Evolutionary conservation across 64 coral and sea anemone genomes (phyloP), one percentile per base, ranked within the genome.

Genomic region (Hydrozoanthus tunicans): DNA sequence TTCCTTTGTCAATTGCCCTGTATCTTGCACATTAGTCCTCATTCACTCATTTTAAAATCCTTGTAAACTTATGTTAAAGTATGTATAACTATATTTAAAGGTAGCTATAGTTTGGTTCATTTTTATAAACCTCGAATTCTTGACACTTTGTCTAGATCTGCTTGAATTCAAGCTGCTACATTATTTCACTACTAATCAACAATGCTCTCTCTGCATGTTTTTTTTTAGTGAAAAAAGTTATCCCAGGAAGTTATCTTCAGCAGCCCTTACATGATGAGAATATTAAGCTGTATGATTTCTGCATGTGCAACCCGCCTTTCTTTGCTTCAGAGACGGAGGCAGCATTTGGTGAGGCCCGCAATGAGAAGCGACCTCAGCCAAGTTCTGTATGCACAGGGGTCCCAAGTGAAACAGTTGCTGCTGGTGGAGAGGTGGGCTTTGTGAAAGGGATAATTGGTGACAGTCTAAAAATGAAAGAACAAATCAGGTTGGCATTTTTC

Each of bases 241-340:
- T 25, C 9, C 57, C 92, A 62, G 90, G 77, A 14, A 92, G 63
- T 56, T 93, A 84, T 74, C 90, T 99, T 11, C 56, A 68, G 56
- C 14, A 85, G 26, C 92, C 94, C 6, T 56, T 95, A 55, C 65
- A 95, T 53, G 84, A 93, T 3, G 97, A 89, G 13, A 79, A 77
- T 6, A 62, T 51, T 1, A 89, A 90, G 56, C 14, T 85, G 9
- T 91, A 82, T 70, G 91, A 95, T 51, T 99, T 99, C 83, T 95
- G 91, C 62, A 99, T 99, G 97, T 99, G 97, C 79, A 99, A 99
- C 56, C 97, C 97, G 23, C 97, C 97, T 26, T 99, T 99, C 65
- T 99, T 99, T 62, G 20, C 81, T 10, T 91, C 82, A 85, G 92
- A 99, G 53, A 90, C 74, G 59, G 97, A 99, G 61, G 92, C 91